phyloP scores from a whole-genome alignment of 2,113 vertebrate species.

The Seriola quinqueradiata region DNA sequence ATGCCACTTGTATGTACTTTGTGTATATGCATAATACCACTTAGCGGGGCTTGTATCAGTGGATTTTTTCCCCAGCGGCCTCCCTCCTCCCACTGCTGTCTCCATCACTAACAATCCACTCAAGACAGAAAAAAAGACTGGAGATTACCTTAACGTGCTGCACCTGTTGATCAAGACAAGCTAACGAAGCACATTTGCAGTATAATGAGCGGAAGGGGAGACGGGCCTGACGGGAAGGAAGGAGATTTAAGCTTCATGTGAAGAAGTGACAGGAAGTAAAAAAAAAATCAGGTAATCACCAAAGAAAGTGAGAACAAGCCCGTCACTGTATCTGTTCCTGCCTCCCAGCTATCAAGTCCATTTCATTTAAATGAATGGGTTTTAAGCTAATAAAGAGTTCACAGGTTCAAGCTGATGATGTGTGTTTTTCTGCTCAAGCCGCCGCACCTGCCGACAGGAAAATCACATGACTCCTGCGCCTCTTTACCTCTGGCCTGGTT shows the following conservation, averaged over 20 bases:
- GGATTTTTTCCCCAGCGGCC: constrained; percentile 54
- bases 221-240: too few species aligned
- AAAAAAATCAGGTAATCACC: neutral
- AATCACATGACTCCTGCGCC: neutral
- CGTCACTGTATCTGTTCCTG: too few species aligned
- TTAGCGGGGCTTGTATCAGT: constrained; percentile 53
- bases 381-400: too few species aligned
- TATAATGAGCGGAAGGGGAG: neutral
- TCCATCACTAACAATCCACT: constrained; percentile 65
- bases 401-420: too few species aligned
- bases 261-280: neutral
- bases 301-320: neutral
- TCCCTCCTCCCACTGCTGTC: constrained; percentile 39
- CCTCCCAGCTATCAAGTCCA: too few species aligned
- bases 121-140: constrained; percentile 33
- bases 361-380: too few species aligned
- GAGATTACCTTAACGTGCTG: constrained; percentile 43
- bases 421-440: too few species aligned
- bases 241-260: neutral
- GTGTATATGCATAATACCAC: constrained; percentile 54
- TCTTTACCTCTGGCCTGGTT: constrained; percentile 15
- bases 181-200: constrained; percentile 31
- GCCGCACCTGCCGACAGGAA: neutral
- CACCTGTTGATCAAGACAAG: constrained; percentile 60
- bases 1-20: constrained; percentile 54